phyloP scores from a whole-genome alignment of 2,113 vertebrate genomes.

The Oriolus oriolus region DNA sequence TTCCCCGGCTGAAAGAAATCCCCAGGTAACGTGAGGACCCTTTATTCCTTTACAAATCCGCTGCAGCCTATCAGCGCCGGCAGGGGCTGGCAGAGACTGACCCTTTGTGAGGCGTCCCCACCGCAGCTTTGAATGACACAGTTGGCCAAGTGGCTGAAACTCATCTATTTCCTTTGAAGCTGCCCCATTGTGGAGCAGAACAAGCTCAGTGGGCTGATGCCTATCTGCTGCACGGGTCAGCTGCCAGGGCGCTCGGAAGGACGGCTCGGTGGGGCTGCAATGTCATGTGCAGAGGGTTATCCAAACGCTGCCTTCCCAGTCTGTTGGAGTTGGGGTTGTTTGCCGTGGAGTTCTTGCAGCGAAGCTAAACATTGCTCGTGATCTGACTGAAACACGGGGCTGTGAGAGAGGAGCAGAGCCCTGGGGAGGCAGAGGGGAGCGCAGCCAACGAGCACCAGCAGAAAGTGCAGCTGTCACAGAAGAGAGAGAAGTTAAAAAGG shows the following conservation, averaged over 20 bases:
- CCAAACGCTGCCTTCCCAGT: background rate
- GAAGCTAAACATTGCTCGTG: background rate
- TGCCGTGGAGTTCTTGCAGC: background rate
- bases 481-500: slow-evolving; percentile 56
- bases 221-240: background rate
- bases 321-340: background rate
- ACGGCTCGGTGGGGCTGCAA: background rate
- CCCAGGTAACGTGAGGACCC: background rate
- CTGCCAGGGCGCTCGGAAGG: background rate
- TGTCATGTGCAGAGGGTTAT: background rate
- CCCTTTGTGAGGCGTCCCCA: background rate
- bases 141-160: background rate
- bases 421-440: background rate
- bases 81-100: background rate
- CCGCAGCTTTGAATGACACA: background rate
- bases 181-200: background rate
- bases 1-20: slow-evolving; percentile 22
- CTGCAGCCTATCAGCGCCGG: background rate
- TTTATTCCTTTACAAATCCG: background rate
- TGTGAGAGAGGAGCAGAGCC: slow-evolving; percentile 9
- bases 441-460: slow-evolving; percentile 20
- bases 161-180: background rate
- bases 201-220: background rate
- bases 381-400: background rate
- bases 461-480: slow-evolving; percentile 63